Base-by-base conservation (phyloP, 1,140 invertebrate genomes). In the Calliphora vicina region DNA sequence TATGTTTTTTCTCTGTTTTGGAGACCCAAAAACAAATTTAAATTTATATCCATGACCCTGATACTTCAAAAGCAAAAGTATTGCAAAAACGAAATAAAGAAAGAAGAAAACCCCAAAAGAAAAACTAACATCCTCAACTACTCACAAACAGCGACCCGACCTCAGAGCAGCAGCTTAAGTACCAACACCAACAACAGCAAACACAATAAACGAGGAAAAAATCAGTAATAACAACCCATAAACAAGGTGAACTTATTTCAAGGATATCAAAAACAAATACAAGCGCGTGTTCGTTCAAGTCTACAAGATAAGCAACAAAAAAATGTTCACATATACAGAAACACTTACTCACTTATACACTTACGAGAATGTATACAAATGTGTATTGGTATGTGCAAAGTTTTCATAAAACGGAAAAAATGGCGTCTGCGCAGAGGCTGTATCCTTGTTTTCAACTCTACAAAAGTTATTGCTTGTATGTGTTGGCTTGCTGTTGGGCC, bases 21-120 rank as follows among this genome's bases (percentile, higher is more conserved):
- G 74, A 78, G 74, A 78, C 74, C 74, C 2, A 78, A 78, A 78
- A 45, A 45, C 74, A 81, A 81, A 86, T 87, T 89, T 89, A 89
- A 88, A 87, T 88, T 88, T 89, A 89, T 89, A 89, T 88, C 88
- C 88, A 87, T 89, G 88, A 89, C 88, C 88, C 88, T 89, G 88
- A 89, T 89, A 89, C 61, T 83, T 78, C 35, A 78, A 78, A 78
- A 43, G 67, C 78, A 80, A 83, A 82, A 82, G 43, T 82, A 76
- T 74, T 74, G 72, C 23, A 26, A 73, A n/a, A 43, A 45, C 67
- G 27, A 25, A 71, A 45, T 8, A 35, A 35, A 5, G 26, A 43
- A 43, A 35, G n/a, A 72, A 57, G 17, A 50, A 27, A 71, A 35
- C 10, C 35, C 27, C 61, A 25, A 43, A 26, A 71, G 29, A 42